A percentile compares a stretch with the other conserved stretches of the same genome.
These are phyloP conservation scores for Albula goreensis DNA, from an alignment of 2,113 vertebrate genomes.

Conservation along the genomic window DNA sequence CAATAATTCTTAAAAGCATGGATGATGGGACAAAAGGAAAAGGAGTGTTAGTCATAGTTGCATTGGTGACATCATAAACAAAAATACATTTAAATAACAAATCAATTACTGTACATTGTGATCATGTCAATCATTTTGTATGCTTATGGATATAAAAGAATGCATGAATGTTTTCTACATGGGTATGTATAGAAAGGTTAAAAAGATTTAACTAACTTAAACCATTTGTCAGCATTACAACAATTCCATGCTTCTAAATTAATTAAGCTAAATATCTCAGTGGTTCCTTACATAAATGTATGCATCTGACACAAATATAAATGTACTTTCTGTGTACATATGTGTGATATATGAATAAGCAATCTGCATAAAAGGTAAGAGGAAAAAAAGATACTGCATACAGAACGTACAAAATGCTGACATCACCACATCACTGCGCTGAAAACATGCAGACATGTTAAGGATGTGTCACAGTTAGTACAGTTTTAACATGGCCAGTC, in stretches of 20 bases:
- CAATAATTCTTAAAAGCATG: background rate
- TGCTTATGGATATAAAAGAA: background rate
- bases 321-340: background rate
- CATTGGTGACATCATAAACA: background rate
- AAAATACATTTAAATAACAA: background rate
- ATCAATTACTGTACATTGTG: too few relatives aligned
- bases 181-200: background rate
- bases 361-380: background rate
- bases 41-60: background rate
- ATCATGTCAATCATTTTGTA: background rate
- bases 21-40: background rate
- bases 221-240: background rate
- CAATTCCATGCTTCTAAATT: background rate
- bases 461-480: constrained; percentile 29
- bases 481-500: constrained; percentile 19
- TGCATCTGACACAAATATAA: too few relatives aligned
- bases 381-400: background rate
- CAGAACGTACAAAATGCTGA: background rate
- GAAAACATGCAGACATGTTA: constrained; percentile 46
- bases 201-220: background rate
- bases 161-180: background rate
- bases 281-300: too few relatives aligned
- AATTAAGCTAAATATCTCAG: background rate
- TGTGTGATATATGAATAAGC: background rate
- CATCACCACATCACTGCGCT: constrained; percentile 17